phyloP scores from a whole-genome alignment of 2,888 invertebrate genomes.

The Cryptocephalus moraei region DNA sequence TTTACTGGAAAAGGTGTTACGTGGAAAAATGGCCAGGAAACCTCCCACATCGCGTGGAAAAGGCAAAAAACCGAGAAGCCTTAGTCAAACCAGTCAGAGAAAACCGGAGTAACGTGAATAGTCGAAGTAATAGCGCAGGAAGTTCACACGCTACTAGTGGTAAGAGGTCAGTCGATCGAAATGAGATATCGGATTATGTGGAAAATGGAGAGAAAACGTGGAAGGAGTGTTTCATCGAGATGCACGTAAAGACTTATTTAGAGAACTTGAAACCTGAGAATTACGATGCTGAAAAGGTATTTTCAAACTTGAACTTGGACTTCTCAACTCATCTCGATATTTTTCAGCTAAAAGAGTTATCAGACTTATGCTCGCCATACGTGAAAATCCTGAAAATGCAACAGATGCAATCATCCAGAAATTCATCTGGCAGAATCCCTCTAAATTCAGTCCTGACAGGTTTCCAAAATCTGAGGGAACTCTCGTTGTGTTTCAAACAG shows the following conservation, averaged over 20 bases:
- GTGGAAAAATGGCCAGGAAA: conserved; percentile 26
- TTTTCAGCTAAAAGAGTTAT: conserved; percentile 28
- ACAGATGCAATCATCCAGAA: conserved; percentile 21
- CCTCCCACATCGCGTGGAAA: conserved; percentile 11
- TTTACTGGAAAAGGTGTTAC: conserved; percentile 32
- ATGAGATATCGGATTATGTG: conserved; percentile 5
- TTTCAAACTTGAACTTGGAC: too few species aligned
- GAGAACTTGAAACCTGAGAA: conserved; percentile 31
- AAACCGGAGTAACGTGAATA: background rate
- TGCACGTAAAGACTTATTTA: conserved; percentile 28
- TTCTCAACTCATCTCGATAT: background rate
- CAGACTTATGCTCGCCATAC: conserved; percentile 25
- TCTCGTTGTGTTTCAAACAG: conserved; percentile 31
- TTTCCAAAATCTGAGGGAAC: conserved; percentile 26
- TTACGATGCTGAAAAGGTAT: conserved; percentile 29
- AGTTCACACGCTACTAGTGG: conserved; percentile 1
- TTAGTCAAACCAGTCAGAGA: conserved; percentile 1
- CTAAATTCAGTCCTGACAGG: conserved; percentile 25
- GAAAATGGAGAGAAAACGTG: conserved; percentile 15
- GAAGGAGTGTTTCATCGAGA: conserved; percentile 31
- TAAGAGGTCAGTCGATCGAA: background rate
- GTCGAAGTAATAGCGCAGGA: background rate
- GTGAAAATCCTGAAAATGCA: conserved; percentile 23
- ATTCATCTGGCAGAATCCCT: conserved; percentile 24
- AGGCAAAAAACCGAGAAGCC: too few species aligned